phyloP scores from a whole-genome alignment of 2,888 invertebrate genomes.

The Abscondita cerata region DNA sequence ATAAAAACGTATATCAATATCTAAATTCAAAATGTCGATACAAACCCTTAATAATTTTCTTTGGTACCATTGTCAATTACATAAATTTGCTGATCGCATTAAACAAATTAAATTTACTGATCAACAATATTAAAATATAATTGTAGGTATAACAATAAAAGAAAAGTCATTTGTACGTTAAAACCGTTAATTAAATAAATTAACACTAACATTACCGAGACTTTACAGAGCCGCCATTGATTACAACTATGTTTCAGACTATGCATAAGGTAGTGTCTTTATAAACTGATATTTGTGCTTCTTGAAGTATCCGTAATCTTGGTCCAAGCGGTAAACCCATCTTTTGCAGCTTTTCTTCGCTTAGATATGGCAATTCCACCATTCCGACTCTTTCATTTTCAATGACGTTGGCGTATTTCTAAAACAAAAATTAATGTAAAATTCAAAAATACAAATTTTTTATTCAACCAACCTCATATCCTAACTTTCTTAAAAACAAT shows the following conservation, averaged over 20 bases:
- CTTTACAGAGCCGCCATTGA: conserved; percentile 31
- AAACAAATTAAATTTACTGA: conserved; percentile 17
- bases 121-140: conserved; percentile 4
- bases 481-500: conserved; percentile 87
- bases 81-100: conserved; percentile 4
- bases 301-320: conserved; percentile 84
- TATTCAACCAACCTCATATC: conserved; percentile 92
- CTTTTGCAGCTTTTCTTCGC: conserved; percentile 85
- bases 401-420: no score
- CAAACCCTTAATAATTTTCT: conserved; percentile 20
- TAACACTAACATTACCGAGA: conserved; percentile 15
- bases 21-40: neutral
- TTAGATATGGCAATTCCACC: conserved; percentile 90
- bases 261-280: conserved; percentile 71
- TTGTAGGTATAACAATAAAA: no score
- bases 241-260: conserved; percentile 56
- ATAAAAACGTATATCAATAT: neutral
- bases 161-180: no score
- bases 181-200: conserved; percentile 16
- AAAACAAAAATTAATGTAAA: no score
- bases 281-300: conserved; percentile 74
- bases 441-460: conserved; percentile 86
- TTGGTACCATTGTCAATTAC: conserved; percentile 33
- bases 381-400: no score
- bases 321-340: conserved; percentile 92